Conservation (phyloP, 92 coral and sea anemone genomes). For the Parazoanthus darwini region DNA sequence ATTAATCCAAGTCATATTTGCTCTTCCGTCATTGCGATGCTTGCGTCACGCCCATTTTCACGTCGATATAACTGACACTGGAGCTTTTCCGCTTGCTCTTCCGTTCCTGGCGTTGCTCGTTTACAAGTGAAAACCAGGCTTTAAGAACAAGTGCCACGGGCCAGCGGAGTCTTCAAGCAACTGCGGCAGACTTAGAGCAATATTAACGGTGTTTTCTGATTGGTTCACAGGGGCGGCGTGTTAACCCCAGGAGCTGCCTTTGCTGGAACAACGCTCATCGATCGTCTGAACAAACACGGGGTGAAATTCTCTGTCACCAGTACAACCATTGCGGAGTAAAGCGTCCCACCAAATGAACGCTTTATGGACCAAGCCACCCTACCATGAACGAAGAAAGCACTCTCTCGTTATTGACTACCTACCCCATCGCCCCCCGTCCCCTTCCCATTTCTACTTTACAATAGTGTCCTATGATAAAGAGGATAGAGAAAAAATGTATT, state of each 20-base stretch:
- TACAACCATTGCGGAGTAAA: conserved; percentile 64
- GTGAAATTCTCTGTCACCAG: conserved; percentile 81
- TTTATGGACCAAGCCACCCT: background rate
- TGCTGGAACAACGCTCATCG: conserved; percentile 84
- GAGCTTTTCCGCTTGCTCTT: too few relatives aligned
- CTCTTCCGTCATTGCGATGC: too few relatives aligned
- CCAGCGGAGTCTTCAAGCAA: background rate
- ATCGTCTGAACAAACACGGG: conserved; percentile 83
- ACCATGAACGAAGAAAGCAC: background rate
- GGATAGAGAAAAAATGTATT: background rate
- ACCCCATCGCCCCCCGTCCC: background rate
- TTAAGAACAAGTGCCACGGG: background rate
- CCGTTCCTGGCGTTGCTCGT: too few relatives aligned
- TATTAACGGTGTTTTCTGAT: background rate
- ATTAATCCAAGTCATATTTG: too few relatives aligned
- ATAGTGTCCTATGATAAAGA: background rate
- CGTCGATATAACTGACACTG: too few relatives aligned
- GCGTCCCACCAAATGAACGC: background rate
- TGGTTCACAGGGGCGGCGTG: conserved; percentile 88
- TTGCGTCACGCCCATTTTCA: too few relatives aligned
- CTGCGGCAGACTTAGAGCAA: too few relatives aligned
- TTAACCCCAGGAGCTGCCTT: conserved; percentile 96
- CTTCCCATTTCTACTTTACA: background rate
- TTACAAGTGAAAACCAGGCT: too few relatives aligned
- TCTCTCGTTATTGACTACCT: background rate